Base-by-base conservation (phyloP, 2,113 vertebrate genomes). In the Plestiodon gilberti region DNA sequence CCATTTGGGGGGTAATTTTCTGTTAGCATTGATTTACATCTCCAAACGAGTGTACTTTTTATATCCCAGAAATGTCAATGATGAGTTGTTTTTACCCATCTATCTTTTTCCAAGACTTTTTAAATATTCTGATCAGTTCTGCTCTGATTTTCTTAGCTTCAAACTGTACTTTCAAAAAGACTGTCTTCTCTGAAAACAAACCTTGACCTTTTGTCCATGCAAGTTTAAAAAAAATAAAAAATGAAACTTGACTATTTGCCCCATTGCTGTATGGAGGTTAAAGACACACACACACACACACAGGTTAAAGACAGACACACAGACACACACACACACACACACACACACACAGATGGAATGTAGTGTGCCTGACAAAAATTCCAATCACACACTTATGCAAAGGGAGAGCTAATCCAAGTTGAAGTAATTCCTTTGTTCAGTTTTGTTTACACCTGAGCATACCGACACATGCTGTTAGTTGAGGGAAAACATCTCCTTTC, bases 401-500 rank as follows among this genome's bases (percentile, higher is more conserved):
- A 87, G 69, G 18, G 87, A 78, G 5, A 0, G 15, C 22, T 85
- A 77, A 57, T 4, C 14, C 1, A 20, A 77, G 14, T 4, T 48
- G 0, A 2, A 83, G 33, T 3, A 57, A 17, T 3, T n/a, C 25
- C 23, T 78, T 69, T 70, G 15, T 67, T 90, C 7, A 40, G 3
- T 11, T 57, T 62, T 84, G 6, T 38, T 64, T 0, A 1, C 15
- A 73, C 8, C 57, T 84, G 73, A 15, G 15, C 64, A 73, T 78
- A 71, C 65, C 82, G 83, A 89, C 65, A 52, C 70, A 71, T 65
- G 23, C 59, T 74, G 65, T 80, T 17, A 84, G 18, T 30, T 38
- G 33, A 13, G 81, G 33, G 4, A 88, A 91, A 93, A 67, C 61
- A 85, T 61, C 25, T 40, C 62, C 69, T 83, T 92, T 86, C 73